Percentiles rank a stretch among this genome's conserved stretches.
Conservation (phyloP, 2,888 invertebrate genomes). For the Scaptomyza tumidula region DNA sequence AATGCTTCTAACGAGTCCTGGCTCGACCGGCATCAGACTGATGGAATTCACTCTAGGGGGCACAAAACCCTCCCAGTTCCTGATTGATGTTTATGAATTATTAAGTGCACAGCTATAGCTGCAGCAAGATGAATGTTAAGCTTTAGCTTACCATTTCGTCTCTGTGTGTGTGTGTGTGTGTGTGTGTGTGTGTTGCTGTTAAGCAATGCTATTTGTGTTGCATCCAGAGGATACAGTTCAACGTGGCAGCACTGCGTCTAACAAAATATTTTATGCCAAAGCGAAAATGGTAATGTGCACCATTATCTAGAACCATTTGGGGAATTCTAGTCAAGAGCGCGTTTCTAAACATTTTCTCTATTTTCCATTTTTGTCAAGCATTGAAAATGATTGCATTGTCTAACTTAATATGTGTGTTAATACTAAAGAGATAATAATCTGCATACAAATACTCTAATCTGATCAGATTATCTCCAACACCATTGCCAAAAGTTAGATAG, state of each 20-base stretch:
- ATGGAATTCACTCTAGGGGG: conserved; percentile 48
- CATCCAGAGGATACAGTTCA: neutral
- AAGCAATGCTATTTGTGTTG: conserved; percentile 45
- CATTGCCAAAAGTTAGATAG: no score
- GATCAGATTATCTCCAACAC: no score
- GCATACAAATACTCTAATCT: no score
- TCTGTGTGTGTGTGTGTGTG: neutral
- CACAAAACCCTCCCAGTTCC: conserved; percentile 7
- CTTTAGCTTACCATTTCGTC: conserved; percentile 3
- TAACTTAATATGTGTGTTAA: neutral
- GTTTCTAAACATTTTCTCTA: neutral
- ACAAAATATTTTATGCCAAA: conserved; percentile 1
- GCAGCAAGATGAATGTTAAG: conserved; percentile 5
- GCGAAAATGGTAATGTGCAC: neutral
- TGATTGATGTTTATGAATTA: conserved; percentile 80
- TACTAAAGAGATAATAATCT: no score
- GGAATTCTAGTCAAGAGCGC: neutral
- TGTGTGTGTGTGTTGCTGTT: conserved; percentile 20
- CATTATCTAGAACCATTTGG: conserved; percentile 2
- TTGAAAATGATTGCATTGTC: neutral
- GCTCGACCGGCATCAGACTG: conserved; percentile 21
- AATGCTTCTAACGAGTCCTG: conserved; percentile 43
- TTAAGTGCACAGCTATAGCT: conserved; percentile 47
- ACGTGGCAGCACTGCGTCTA: neutral
- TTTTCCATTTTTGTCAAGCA: neutral